Base-by-base conservation (phyloP, 2,113 vertebrate species). In the Naja naja region DNA sequence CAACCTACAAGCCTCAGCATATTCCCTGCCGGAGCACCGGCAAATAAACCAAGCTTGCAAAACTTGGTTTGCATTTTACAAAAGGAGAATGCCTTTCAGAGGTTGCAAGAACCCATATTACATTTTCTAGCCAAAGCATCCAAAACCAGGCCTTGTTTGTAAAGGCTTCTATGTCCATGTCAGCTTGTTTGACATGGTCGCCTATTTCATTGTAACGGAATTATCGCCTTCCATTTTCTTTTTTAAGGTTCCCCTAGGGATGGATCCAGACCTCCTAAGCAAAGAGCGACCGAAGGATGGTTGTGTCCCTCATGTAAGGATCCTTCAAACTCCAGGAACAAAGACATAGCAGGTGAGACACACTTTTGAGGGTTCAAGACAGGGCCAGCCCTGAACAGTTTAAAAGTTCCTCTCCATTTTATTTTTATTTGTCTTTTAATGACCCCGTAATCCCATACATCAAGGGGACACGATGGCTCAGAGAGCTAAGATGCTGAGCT, bases 291-390 rank as follows among this genome's bases (percentile, higher is more conserved):
- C 0, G 34, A 34, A 55, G 85, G 1, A 23, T 85, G 0, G 27
- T 60, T 1, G 23, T 98, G 98, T 93, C 94, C 95, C 30, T 47
- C 93, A 0, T 98, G 98, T 95, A 95, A 43, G 58, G 90, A 52
- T 39, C 55, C 90, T 0, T 14, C 45, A 55, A 52, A 89, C 18
- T 0, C 10, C 69, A 74, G 85, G 25, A 93, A 69, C 2, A 5
- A 92, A 53, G 91, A 91, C 14, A 10, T 93, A 0, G 88, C 94
- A 14, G 98, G 98, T 99, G 89, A 91, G 98, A 96, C 45, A 87
- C 1, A 0, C 0, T 0, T 86, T 45, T 45, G 3, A 16, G 12
- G 27, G 23, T 2, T 18, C 25, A 53, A 88, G 49, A 34, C 8
- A 0, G 30, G n/a, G 3, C 14, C 23, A 54, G 20, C 11, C 30